phyloP scores from a whole-genome alignment of 2,888 invertebrate genomes.

The Ommatoiulus sabulosus region DNA sequence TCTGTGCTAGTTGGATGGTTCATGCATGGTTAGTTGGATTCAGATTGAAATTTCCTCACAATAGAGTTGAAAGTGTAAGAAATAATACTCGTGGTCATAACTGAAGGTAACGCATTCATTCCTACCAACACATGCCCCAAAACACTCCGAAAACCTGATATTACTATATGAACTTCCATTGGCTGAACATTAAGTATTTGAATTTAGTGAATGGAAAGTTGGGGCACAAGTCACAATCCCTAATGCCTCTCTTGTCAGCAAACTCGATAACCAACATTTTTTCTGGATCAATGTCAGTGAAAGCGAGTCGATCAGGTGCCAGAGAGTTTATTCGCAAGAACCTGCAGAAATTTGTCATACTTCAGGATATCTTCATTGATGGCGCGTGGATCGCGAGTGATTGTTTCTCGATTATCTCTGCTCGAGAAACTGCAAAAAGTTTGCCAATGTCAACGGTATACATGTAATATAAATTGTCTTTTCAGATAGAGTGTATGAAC shows the following conservation, averaged over 20 bases:
- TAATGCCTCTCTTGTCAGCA: not conserved
- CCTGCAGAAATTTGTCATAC: not conserved
- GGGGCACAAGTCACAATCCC: not conserved
- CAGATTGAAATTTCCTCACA: not conserved
- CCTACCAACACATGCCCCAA: not conserved
- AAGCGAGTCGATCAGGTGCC: not conserved
- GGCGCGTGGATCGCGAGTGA: not conserved
- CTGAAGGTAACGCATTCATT: not conserved
- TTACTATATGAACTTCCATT: not conserved
- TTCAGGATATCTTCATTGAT: not conserved
- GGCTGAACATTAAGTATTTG: not conserved
- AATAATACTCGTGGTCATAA: slow-evolving; percentile 6
- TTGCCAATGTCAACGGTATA: not conserved
- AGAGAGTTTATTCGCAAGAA: not conserved
- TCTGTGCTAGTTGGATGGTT: not conserved
- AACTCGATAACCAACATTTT: not conserved
- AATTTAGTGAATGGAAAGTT: not conserved
- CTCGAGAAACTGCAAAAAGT: not conserved
- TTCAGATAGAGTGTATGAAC: not conserved
- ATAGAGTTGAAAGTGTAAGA: not conserved
- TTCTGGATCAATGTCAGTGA: slow-evolving; percentile 3
- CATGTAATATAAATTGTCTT: not conserved
- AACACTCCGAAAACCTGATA: not conserved
- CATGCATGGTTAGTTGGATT: not conserved
- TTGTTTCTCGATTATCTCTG: not conserved